Percentiles rank a stretch among this genome's conserved stretches.
Conservation (phyloP, 2,113 vertebrate species). For the Epinephelus lanceolatus region DNA sequence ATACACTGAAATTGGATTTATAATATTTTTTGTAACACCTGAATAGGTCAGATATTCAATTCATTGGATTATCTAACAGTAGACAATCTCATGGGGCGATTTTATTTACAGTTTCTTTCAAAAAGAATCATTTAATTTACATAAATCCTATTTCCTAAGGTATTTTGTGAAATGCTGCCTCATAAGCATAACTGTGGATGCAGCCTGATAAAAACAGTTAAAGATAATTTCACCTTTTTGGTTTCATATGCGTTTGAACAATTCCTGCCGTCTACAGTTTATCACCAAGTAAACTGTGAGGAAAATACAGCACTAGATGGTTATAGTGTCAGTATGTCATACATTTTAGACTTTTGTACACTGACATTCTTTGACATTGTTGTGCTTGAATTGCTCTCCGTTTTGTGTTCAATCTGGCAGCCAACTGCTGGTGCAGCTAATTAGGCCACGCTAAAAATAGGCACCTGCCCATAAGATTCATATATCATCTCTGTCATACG, state of each 20-base stretch:
- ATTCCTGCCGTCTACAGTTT: not conserved
- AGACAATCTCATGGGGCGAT: not conserved
- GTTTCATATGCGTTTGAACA: no score
- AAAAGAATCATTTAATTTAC: not conserved
- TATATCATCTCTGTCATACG: constrained; percentile 36
- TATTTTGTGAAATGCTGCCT: not conserved
- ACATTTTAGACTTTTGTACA: not conserved
- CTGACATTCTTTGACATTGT: not conserved
- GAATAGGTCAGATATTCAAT: not conserved
- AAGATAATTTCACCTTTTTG: not conserved
- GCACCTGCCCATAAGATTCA: constrained; percentile 47
- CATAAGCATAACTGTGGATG: not conserved
- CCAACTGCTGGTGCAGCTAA: constrained; percentile 57
- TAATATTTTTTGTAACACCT: not conserved
- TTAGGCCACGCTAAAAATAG: constrained; percentile 67
- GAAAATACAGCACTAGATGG: not conserved
- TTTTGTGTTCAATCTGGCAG: constrained; percentile 43
- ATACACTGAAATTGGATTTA: not conserved
- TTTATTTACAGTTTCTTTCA: not conserved
- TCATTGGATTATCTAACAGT: not conserved
- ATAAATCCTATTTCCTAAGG: not conserved
- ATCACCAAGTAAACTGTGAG: not conserved
- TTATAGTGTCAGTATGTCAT: not conserved
- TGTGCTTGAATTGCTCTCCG: constrained; percentile 25
- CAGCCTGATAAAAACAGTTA: not conserved